Evolutionary conservation across 1,140 invertebrate genomes (phyloP), one percentile per base, ranked within the genome.

Genomic region (Drosophila eugracilis): DNA sequence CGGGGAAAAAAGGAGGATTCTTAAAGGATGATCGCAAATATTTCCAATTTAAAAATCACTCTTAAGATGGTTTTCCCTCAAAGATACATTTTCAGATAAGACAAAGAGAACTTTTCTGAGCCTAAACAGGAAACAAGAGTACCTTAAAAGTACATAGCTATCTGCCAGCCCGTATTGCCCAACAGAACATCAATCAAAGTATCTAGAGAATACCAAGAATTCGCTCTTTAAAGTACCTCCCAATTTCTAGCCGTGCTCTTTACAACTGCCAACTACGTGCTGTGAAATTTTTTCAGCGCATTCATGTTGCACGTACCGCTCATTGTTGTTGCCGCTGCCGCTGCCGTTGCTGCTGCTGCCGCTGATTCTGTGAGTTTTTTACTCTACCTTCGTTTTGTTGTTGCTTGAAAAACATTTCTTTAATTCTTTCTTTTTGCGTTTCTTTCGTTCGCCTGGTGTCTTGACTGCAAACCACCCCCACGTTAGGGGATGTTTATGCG

Each of bases 401-500:
- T 52, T 62, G 49, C 22, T 63, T 42, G 39, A 54, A 72, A 57
- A 81, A 84, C 75, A 78, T 85, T 86, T 85, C 77, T 81, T 86
- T 86, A 86, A 67, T 72, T 75, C 57, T 48, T 69, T 65, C 52
- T 52, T 63, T 34, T 49, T 58, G 34, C 52, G 52, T 55, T 67
- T 55, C 49, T 47, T 84, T 67, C 55, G 67, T 9, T 72, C 44
- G 14, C 22, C 4, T 47, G 44, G 24, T 47, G 44, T 73, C 57
- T 73, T 74, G 69, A 47, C 41, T 72, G 50, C 63, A 83, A 85
- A 80, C 81, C 80, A 85, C 80, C 80, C 80, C 59, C 77, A 66
- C 80, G 52, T 81, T 85, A 85, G 78, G 81, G 81, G 81, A 88
- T 85, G 81, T 81, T 85, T 85, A 77, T 86, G 66, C 66, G 74